These are phyloP conservation scores for Ischnura elegans DNA, from an alignment of 2,888 invertebrate genomes.

Conservation along the genomic window DNA sequence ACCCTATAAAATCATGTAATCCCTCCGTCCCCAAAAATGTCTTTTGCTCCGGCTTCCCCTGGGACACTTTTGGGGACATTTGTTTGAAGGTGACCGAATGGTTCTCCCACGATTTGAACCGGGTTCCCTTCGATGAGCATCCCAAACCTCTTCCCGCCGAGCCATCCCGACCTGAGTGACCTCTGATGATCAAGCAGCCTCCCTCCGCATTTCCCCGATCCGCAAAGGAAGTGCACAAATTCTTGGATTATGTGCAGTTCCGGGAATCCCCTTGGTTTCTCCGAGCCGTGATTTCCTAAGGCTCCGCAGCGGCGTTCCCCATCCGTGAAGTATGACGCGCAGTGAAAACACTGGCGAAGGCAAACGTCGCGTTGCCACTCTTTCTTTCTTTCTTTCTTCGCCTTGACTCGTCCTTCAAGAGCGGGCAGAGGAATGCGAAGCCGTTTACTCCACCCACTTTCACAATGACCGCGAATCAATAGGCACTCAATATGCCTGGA, in stretches of 20 bases:
- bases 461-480: constrained; percentile 12
- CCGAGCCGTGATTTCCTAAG: neutral
- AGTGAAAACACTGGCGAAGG: neutral
- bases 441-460: neutral
- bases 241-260: neutral
- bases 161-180: no score
- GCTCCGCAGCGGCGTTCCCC: neutral
- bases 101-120: no score
- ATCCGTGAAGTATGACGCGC: neutral
- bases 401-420: constrained; percentile 23
- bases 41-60: no score
- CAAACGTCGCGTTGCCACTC: no score
- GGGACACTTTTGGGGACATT: no score
- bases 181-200: no score
- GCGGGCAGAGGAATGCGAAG: neutral
- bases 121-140: no score
- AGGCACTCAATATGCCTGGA: neutral
- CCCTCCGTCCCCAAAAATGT: no score
- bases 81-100: no score
- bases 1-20: no score
- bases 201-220: no score
- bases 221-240: neutral
- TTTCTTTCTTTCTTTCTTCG: neutral
- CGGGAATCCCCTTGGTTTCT: neutral
- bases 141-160: no score